Evolutionary conservation across 2,113 vertebrate species (phyloP).

Genomic region (Podocnemis expansa): DNA sequence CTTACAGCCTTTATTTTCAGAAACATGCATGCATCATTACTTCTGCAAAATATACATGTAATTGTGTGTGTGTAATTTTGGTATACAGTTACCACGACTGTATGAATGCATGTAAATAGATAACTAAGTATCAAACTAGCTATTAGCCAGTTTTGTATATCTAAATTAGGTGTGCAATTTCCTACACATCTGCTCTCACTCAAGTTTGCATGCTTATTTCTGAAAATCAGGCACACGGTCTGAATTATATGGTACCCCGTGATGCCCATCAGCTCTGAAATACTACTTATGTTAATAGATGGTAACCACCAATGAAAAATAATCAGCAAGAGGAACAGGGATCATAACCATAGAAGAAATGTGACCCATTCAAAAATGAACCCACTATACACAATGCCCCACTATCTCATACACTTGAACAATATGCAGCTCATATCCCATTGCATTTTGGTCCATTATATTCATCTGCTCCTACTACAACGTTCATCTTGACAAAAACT

Average conservation of each 20-base stretch:
- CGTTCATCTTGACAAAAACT: neutral
- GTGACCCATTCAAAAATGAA: neutral
- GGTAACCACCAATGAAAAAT: neutral
- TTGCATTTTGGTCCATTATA: neutral
- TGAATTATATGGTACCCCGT: neutral
- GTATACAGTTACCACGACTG: neutral
- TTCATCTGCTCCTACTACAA: neutral
- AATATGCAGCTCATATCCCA: neutral
- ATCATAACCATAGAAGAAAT: neutral
- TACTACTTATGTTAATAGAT: fast-evolving
- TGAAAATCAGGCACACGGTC: neutral
- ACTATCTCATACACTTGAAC: neutral
- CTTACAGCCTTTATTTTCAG: neutral
- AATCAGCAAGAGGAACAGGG: neutral
- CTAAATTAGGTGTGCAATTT: neutral
- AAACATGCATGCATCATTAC: neutral
- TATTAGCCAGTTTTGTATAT: neutral
- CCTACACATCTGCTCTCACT: fast-evolving
- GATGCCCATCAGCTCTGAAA: neutral
- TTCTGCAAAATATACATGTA: neutral
- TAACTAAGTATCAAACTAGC: neutral
- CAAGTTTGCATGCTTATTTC: neutral
- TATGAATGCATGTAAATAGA: neutral
- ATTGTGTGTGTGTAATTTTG: neutral
- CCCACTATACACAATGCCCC: neutral